These are phyloP conservation scores for Coryphaenoides rupestris DNA, from an alignment of 2,113 vertebrate species.

Conservation along the genomic window DNA sequence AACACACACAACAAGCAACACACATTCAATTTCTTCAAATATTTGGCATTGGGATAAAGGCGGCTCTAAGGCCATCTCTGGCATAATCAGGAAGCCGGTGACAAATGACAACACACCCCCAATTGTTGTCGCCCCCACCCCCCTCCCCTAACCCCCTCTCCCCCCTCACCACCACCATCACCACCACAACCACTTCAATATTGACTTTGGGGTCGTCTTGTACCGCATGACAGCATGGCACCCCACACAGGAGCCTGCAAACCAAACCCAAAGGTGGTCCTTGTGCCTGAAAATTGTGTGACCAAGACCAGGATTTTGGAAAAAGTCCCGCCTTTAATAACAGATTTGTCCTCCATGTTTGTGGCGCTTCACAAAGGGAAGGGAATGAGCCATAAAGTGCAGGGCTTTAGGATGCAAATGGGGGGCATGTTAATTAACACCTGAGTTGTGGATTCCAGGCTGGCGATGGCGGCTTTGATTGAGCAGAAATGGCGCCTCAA, in stretches of 20 bases:
- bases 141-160: no score
- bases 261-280: neutral
- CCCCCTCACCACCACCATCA: no score
- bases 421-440: constrained; percentile 73
- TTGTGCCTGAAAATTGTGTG: neutral
- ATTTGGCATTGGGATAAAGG: constrained; percentile 64
- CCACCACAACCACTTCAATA: constrained; percentile 64
- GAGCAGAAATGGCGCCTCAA: constrained; percentile 66
- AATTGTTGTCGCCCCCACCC: constrained; percentile 24
- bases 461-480: constrained; percentile 67
- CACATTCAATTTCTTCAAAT: constrained; percentile 55
- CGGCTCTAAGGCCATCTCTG: constrained; percentile 17
- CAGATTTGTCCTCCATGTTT: constrained; percentile 1
- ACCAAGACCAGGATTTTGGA: neutral
- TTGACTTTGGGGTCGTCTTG: constrained; percentile 41
- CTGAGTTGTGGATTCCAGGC: constrained; percentile 73
- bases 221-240: no score
- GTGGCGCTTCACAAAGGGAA: constrained; percentile 63
- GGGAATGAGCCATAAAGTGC: constrained; percentile 64
- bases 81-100: constrained; percentile 49
- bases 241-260: constrained; percentile 10
- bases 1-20: constrained; percentile 6
- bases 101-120: constrained; percentile 43
- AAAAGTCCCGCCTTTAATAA: constrained; percentile 9
- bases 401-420: constrained; percentile 71